These are phyloP conservation scores for Macquaria australasica DNA, from an alignment of 2,113 vertebrate species.

Conservation along the genomic window DNA sequence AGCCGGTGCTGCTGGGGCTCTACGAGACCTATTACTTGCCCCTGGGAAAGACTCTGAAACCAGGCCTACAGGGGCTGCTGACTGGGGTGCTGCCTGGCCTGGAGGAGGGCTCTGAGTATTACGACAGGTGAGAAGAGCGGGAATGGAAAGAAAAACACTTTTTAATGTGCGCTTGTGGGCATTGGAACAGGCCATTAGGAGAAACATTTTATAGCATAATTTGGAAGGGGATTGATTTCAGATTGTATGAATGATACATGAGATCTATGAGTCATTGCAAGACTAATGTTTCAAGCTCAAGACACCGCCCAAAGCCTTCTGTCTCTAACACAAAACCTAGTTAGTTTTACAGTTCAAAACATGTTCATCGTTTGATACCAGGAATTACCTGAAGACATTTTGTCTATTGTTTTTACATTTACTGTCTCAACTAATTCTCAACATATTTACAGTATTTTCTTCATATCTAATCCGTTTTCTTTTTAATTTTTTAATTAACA, in stretches of 20 bases:
- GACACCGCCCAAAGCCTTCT: constrained; percentile 2
- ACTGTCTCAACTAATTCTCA: not conserved
- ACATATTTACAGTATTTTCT: not conserved
- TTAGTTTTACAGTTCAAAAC: not conserved
- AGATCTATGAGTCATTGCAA: constrained; percentile 47
- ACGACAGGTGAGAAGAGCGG: constrained; percentile 90
- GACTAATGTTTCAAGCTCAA: constrained; percentile 25
- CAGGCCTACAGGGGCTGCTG: constrained; percentile 95
- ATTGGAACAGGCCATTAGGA: constrained; percentile 24
- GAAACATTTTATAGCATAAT: constrained; percentile 31
- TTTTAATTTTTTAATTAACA: not conserved
- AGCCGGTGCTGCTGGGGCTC: constrained; percentile 93
- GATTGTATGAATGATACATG: constrained; percentile 62
- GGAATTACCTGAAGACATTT: not conserved
- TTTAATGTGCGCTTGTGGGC: not conserved
- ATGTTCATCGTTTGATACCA: not conserved
- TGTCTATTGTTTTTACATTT: not conserved
- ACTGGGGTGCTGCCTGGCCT: constrained; percentile 97
- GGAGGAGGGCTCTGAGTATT: constrained; percentile 98
- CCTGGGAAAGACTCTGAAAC: constrained; percentile 97
- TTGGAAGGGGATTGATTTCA: constrained; percentile 47
- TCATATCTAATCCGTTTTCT: not conserved
- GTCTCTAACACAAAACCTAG: not conserved
- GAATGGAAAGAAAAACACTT: constrained; percentile 1
- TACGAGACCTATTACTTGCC: constrained; percentile 98